phyloP scores from a whole-genome alignment of 2,113 vertebrate genomes.

The Uria lomvia region DNA sequence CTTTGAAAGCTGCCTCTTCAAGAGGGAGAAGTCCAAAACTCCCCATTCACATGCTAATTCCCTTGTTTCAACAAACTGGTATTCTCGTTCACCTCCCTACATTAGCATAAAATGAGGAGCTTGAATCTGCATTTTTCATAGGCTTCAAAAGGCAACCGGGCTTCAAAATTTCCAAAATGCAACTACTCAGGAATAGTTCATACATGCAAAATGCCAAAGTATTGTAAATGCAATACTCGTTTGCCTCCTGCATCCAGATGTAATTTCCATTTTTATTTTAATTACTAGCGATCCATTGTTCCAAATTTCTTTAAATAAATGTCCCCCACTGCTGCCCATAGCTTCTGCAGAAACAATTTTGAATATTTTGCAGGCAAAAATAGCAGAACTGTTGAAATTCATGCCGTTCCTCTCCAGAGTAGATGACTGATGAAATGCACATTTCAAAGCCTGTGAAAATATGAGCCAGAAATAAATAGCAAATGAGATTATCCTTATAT shows the following conservation, averaged over 20 bases:
- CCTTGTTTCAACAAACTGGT: constrained; percentile 41
- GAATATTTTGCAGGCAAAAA: constrained; percentile 55
- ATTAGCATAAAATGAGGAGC: constrained; percentile 37
- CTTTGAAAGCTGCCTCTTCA: neutral
- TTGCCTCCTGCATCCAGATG: constrained; percentile 41
- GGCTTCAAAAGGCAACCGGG: constrained; percentile 4
- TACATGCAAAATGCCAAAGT: neutral
- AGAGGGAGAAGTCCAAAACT: constrained; percentile 3
- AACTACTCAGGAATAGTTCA: neutral
- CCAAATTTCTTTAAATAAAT: constrained; percentile 50
- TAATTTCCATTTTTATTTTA: constrained; percentile 58
- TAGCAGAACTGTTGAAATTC: constrained; percentile 52
- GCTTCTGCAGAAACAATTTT: constrained; percentile 39
- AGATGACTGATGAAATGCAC: constrained; percentile 49
- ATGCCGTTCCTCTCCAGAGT: constrained; percentile 13
- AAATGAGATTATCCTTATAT: constrained; percentile 56
- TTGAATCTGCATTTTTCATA: constrained; percentile 29
- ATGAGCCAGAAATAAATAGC: constrained; percentile 32
- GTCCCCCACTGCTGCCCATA: constrained; percentile 37
- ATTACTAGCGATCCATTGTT: constrained; percentile 45
- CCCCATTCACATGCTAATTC: constrained; percentile 50
- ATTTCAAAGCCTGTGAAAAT: constrained; percentile 41
- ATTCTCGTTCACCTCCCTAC: constrained; percentile 26
- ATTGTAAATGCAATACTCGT: constrained; percentile 35
- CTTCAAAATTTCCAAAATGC: constrained; percentile 19